phyloP scores from a whole-genome alignment of 1,140 invertebrate genomes.

The Pseudomyrmex sp. region DNA sequence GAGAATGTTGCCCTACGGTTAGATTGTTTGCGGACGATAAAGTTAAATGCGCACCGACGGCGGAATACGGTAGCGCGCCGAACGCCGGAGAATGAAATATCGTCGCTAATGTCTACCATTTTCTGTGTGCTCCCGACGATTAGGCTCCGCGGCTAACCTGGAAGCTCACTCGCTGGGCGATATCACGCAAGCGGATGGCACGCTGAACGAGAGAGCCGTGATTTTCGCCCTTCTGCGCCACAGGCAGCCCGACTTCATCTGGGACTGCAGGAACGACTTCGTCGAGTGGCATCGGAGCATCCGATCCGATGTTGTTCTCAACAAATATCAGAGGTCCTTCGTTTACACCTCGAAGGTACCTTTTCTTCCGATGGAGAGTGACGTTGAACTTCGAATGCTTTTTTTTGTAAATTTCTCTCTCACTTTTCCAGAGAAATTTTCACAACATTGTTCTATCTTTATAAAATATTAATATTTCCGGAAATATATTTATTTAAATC shows the following conservation, averaged over 20 bases:
- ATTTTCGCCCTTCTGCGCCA: conserved; percentile 75
- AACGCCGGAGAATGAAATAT: conserved; percentile 43
- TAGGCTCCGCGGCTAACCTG: conserved; percentile 73
- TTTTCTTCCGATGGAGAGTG: not conserved
- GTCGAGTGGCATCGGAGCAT: conserved; percentile 78
- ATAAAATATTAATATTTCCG: too few relatives aligned
- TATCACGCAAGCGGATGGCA: conserved; percentile 73
- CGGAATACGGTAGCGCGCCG: conserved; percentile 21
- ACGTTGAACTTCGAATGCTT: not conserved
- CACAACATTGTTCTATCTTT: too few relatives aligned
- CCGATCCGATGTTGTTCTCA: conserved; percentile 73
- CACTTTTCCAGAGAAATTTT: too few relatives aligned
- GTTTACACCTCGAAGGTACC: conserved; percentile 82
- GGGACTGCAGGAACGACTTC: conserved; percentile 82
- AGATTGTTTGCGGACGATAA: conserved; percentile 66
- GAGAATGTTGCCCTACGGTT: conserved; percentile 80
- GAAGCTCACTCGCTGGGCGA: conserved; percentile 78
- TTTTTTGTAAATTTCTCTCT: too few relatives aligned
- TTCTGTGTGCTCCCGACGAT: conserved; percentile 40
- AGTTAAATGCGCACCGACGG: conserved; percentile 56
- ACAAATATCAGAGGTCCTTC: conserved; percentile 78
- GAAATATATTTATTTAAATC: too few relatives aligned
- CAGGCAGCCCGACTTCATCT: conserved; percentile 79
- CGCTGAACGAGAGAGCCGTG: conserved; percentile 78
- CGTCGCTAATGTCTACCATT: conserved; percentile 49